A percentile compares a stretch with the other conserved stretches of the same genome.
These are phyloP conservation scores for Betta splendens DNA, from an alignment of 2,797 vertebrate species.

Conservation along the genomic window DNA sequence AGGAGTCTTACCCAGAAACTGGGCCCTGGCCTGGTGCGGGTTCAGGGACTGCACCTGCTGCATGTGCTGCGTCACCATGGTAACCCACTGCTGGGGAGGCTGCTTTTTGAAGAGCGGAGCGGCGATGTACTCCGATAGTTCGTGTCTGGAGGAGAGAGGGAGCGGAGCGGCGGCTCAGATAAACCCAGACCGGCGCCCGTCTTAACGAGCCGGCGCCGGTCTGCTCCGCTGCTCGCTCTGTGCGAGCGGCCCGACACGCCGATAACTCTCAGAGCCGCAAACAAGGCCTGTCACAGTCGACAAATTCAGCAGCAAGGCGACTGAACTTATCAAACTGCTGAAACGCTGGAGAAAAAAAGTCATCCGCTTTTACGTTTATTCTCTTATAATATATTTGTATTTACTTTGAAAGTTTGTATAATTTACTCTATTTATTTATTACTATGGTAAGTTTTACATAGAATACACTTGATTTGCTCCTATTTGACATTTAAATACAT, in stretches of 20 bases:
- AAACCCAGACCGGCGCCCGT: conserved; percentile 37
- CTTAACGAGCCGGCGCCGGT: conserved; percentile 35
- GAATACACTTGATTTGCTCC: not conserved
- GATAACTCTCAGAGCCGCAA: conserved; percentile 30
- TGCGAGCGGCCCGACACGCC: conserved; percentile 11
- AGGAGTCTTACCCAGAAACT: conserved; percentile 88
- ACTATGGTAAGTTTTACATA: too few species aligned
- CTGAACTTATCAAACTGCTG: conserved; percentile 2
- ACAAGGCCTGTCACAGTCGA: conserved; percentile 15
- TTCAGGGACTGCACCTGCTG: conserved; percentile 90
- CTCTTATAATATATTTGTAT: not conserved
- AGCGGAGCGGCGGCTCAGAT: conserved; percentile 35
- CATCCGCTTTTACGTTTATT: not conserved
- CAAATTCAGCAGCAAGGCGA: too few species aligned
- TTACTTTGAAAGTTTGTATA: not conserved
- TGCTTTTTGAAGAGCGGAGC: conserved; percentile 86
- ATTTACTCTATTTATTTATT: too few species aligned
- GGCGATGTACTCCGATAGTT: conserved; percentile 91
- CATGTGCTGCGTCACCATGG: conserved; percentile 88
- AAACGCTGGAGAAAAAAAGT: not conserved
- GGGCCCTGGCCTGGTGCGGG: conserved; percentile 92
- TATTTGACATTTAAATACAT: not conserved
- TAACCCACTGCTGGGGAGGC: conserved; percentile 88
- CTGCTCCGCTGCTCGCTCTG: conserved; percentile 15
- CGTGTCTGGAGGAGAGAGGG: conserved; percentile 78